Percentiles rank a stretch among this genome's conserved stretches.
phyloP scores from a whole-genome alignment of 2,113 vertebrate genomes.

The Chloropsis hardwickii region DNA sequence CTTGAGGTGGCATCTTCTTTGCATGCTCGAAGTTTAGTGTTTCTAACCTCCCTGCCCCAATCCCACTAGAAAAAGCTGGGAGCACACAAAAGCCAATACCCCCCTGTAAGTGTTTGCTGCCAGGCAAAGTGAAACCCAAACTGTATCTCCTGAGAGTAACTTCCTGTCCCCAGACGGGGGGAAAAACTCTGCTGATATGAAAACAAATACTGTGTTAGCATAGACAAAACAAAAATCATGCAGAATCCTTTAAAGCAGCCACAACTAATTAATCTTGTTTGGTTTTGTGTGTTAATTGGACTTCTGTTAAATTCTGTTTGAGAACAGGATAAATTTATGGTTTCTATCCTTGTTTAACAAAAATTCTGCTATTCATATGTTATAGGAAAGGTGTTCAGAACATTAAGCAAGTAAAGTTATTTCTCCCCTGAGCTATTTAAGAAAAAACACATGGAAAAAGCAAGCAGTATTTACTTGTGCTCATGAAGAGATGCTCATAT shows the following conservation, averaged over 20 bases:
- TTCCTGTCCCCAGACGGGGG: neutral
- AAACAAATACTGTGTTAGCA: conserved; percentile 9
- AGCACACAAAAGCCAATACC: neutral
- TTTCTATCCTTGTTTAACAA: neutral
- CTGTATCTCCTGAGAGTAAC: neutral
- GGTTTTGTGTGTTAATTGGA: neutral
- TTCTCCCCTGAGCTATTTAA: neutral
- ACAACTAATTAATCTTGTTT: conserved; percentile 14
- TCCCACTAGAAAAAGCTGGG: neutral
- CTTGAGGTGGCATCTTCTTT: conserved; percentile 1
- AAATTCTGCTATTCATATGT: neutral
- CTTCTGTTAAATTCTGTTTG: conserved; percentile 12
- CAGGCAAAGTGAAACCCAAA: neutral
- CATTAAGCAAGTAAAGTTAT: neutral
- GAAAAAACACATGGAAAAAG: neutral
- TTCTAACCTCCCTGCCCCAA: neutral
- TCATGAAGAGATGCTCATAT: neutral
- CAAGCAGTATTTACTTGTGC: conserved; percentile 18
- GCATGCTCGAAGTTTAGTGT: neutral
- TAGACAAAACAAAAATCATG: conserved; percentile 34
- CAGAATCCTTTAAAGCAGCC: conserved; percentile 43
- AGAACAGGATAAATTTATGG: neutral
- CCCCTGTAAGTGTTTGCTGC: neutral
- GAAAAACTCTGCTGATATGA: neutral
- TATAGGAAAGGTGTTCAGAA: neutral